phyloP scores from a whole-genome alignment of 2,888 invertebrate genomes.

The Aquatica leii region DNA sequence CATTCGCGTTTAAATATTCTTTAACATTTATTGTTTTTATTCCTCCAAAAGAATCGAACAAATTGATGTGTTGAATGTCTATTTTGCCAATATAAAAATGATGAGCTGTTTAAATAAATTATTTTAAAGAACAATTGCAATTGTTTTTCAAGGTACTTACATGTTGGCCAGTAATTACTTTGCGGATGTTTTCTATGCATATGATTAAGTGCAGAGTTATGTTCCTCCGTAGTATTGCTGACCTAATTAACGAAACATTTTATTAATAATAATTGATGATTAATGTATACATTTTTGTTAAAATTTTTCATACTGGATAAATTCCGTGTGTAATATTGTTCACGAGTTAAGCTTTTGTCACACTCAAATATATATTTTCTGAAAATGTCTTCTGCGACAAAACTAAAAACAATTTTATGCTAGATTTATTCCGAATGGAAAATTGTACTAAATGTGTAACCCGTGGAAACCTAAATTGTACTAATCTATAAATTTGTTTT shows the following conservation, averaged over 20 bases:
- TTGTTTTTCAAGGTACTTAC: background rate
- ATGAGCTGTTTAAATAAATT: slow-evolving; percentile 52
- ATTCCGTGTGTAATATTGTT: too few species aligned
- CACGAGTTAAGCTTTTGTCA: too few species aligned
- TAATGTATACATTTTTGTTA: too few species aligned
- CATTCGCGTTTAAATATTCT: slow-evolving; percentile 63
- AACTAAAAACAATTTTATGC: too few species aligned
- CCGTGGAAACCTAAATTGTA: too few species aligned
- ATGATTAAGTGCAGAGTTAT: slow-evolving; percentile 65
- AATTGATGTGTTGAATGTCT: slow-evolving; percentile 74
- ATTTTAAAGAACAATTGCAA: background rate
- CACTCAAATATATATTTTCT: too few species aligned
- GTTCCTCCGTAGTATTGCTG: background rate
- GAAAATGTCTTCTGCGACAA: too few species aligned
- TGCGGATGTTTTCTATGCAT: slow-evolving; percentile 76
- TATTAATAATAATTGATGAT: background rate
- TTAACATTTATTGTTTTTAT: slow-evolving; percentile 71
- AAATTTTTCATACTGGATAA: too few species aligned
- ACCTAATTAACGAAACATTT: background rate
- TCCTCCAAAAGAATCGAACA: slow-evolving; percentile 85
- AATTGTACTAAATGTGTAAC: too few species aligned
- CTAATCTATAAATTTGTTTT: too few species aligned
- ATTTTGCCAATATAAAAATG: slow-evolving; percentile 81
- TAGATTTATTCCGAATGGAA: too few species aligned
- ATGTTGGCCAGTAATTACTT: slow-evolving; percentile 71